Base-by-base conservation (phyloP, 2,888 invertebrate species). In the Ephialtes manifestator region DNA sequence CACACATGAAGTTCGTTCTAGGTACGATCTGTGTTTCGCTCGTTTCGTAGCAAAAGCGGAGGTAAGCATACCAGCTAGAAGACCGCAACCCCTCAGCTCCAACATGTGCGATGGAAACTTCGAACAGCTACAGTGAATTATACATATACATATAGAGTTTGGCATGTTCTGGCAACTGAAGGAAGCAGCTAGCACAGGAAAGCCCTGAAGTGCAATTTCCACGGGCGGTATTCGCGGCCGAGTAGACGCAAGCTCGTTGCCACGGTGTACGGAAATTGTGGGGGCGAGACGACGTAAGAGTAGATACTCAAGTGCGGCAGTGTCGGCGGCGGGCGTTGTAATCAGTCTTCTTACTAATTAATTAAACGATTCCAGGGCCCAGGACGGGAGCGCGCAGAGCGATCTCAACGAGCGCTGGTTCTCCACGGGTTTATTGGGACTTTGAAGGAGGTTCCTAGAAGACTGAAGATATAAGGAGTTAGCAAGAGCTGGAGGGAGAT, bases 291-390 rank as follows among this genome's bases (percentile, higher is more conserved):
- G 67, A 71, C 43, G 81, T 75, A 80, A 78, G 48, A 85, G 74
- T 51, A 68, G 77, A 58, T 48, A 81, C 77, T 76, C 24, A 78
- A 83, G 80, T 86, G 83, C 74, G 81, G 81, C 74, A 80, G 51
- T 82, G 84, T 87, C 70, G 81, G 76, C 78, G 82, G 81, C 78
- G 80, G 76, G 84, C 88, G 76, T 87, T 88, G 87, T 89, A 90
- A 90, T 90, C 90, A 89, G 89, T 89, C 90, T 90, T 89, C 89
- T 87, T 89, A 86, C 89, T 90, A 90, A 91, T 91, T 90, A 90
- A 90, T 90, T 89, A 90, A 89, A 88, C 88, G 88, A 89, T 90
- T 89, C 89, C 87, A 78, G 70, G 67, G 82, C 60, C 58, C 20
- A 20, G 55, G 48, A 65, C 53, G 79, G 24, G 20, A 65, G 65